A percentile compares a stretch with the other conserved stretches of the same genome.
Conservation (phyloP, 2,888 invertebrate genomes). For the Drosophila antonietae region DNA sequence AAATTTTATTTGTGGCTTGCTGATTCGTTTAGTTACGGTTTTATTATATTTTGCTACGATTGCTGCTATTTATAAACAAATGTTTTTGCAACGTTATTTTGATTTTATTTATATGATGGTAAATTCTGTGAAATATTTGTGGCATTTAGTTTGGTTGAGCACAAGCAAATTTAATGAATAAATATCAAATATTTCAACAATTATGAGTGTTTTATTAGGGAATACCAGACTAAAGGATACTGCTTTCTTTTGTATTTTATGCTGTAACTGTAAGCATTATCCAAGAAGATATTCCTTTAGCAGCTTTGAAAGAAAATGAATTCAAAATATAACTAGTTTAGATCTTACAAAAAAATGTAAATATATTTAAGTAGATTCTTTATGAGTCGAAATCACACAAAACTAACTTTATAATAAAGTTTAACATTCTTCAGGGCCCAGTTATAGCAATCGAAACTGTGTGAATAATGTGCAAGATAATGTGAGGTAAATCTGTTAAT, state of each 20-base stretch:
- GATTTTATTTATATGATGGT: neutral
- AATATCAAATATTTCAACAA: neutral
- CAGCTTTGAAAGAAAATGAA: too few species aligned
- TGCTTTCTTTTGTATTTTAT: neutral
- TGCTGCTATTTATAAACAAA: slow-evolving; percentile 15
- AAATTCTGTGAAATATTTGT: slow-evolving; percentile 27
- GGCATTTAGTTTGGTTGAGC: slow-evolving; percentile 5
- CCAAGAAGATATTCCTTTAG: too few species aligned
- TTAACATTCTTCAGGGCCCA: too few species aligned
- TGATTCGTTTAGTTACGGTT: slow-evolving; percentile 25
- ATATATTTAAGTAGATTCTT: too few species aligned
- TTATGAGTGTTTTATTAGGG: neutral
- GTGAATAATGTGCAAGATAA: neutral
- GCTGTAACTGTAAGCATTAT: too few species aligned
- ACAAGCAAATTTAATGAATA: neutral
- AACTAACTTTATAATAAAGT: too few species aligned
- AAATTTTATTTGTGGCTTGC: slow-evolving; percentile 42
- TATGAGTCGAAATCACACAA: too few species aligned
- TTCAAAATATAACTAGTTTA: too few species aligned
- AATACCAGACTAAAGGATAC: neutral
- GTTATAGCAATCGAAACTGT: neutral
- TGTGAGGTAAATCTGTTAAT: neutral
- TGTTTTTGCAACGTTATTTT: neutral
- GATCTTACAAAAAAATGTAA: too few species aligned
- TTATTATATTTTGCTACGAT: slow-evolving; percentile 1